Base-by-base conservation (phyloP, 2,888 invertebrate species). In the Heteropelma amictum region DNA sequence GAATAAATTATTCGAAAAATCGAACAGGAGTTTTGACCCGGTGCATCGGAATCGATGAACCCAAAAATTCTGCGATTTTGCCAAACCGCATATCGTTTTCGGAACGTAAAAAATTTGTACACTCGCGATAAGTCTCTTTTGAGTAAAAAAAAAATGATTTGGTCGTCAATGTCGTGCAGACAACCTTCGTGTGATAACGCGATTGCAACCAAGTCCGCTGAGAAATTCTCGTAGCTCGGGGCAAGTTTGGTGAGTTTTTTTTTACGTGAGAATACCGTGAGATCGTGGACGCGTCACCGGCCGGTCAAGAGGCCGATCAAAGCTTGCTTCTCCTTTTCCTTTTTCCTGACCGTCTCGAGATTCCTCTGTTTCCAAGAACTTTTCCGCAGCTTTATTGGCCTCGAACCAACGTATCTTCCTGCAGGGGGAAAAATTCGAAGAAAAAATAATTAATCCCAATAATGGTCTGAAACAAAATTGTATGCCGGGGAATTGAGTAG, bases 391-490 rank as follows among this genome's bases (percentile, higher is more conserved):
- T 99, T 99, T 77, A 99, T 99, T 0, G 99, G 99, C 38, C 99
- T 93, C 86, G 98, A 99, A 71, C 99, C 99, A 0, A 99, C 99
- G 89, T 99, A 99, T 71, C 98, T 95, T 14, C 99, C 97, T 97
- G 89, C 47, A 92, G n/a, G n/a, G n/a, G n/a, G n/a, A n/a, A n/a
- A n/a, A n/a, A n/a, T n/a, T n/a, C n/a, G n/a, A n/a, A n/a, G n/a
- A n/a, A n/a, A n/a, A n/a, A n/a, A n/a, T n/a, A n/a, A n/a, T n/a
- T n/a, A n/a, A n/a, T n/a, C n/a, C n/a, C n/a, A n/a, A n/a, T n/a
- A n/a, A n/a, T n/a, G n/a, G n/a, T n/a, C n/a, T n/a, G n/a, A n/a
- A n/a, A n/a, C n/a, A n/a, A n/a, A n/a, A n/a, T n/a, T n/a, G n/a
- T n/a, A n/a, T n/a, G n/a, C n/a, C n/a, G n/a, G n/a, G n/a, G n/a